Evolutionary conservation across 2,888 invertebrate species (phyloP).

Genomic region (Sycophila texana): DNA sequence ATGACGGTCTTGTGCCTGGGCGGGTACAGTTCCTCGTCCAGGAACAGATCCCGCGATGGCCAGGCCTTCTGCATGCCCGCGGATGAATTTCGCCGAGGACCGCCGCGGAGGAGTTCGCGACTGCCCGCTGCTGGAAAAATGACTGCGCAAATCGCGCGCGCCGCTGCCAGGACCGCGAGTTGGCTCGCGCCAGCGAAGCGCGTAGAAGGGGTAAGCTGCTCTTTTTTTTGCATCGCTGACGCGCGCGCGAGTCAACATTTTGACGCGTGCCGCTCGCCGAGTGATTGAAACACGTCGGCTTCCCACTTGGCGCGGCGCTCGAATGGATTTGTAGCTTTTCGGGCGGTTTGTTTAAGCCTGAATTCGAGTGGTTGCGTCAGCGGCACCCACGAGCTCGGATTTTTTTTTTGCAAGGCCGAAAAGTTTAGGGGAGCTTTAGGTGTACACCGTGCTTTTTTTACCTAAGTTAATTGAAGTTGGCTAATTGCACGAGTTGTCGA

Average conservation of each 20-base stretch:
- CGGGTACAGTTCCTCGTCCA: conserved; percentile 69
- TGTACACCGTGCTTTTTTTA: no score
- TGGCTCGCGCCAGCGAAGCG: neutral
- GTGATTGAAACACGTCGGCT: neutral
- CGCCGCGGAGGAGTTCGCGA: neutral
- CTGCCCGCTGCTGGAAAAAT: conserved; percentile 62
- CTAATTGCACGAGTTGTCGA: no score
- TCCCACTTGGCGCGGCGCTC: neutral
- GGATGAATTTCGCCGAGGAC: neutral
- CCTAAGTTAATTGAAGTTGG: no score
- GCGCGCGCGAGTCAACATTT: conserved; percentile 11
- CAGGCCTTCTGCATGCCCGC: neutral
- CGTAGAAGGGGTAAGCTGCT: conserved; percentile 6
- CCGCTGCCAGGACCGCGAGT: neutral
- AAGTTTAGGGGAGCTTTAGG: no score
- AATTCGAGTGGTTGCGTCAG: neutral
- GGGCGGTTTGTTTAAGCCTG: neutral
- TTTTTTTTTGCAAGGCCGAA: neutral
- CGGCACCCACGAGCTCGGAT: neutral
- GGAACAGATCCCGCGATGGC: conserved; percentile 18
- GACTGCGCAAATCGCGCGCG: conserved; percentile 67
- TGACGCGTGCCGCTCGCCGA: conserved; percentile 21
- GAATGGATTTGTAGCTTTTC: neutral
- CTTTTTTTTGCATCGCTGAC: conserved; percentile 20
- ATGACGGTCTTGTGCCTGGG: conserved; percentile 70